A percentile compares a stretch with the other conserved stretches of the same genome.
phyloP scores from a whole-genome alignment of 2,888 invertebrate species.

The Ophioninae sp. region DNA sequence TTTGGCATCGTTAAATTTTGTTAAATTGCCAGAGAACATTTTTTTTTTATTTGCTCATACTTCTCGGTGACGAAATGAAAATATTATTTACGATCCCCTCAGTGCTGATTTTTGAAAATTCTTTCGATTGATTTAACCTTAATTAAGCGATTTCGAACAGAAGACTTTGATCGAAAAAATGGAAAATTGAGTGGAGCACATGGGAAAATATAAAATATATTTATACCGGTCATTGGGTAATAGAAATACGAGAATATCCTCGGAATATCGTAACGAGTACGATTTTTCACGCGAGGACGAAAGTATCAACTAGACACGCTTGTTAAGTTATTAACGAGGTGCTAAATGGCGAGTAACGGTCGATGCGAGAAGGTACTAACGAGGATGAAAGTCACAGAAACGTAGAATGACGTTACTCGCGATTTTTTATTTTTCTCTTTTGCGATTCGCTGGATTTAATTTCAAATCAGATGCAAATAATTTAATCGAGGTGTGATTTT shows the following conservation, averaged over 20 bases:
- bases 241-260: not conserved
- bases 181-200: no score
- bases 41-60: no score
- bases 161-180: no score
- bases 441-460: not conserved
- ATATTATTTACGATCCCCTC: not conserved
- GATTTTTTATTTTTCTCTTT: no score
- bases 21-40: no score
- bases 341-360: slow-evolving; percentile 62
- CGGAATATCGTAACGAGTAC: not conserved
- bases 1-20: no score
- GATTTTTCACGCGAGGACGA: not conserved
- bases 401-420: not conserved
- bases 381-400: slow-evolving; percentile 37
- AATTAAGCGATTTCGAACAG: no score
- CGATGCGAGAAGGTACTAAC: slow-evolving; percentile 55
- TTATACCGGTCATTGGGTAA: not conserved
- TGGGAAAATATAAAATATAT: not conserved
- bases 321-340: slow-evolving; percentile 63
- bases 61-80: not conserved
- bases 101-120: not conserved
- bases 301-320: slow-evolving; percentile 27
- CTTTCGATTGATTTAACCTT: not conserved
- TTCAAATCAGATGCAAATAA: not conserved
- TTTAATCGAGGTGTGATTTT: no score